Base-by-base conservation (phyloP, 2,888 invertebrate genomes). In the Tenthredo notha region DNA sequence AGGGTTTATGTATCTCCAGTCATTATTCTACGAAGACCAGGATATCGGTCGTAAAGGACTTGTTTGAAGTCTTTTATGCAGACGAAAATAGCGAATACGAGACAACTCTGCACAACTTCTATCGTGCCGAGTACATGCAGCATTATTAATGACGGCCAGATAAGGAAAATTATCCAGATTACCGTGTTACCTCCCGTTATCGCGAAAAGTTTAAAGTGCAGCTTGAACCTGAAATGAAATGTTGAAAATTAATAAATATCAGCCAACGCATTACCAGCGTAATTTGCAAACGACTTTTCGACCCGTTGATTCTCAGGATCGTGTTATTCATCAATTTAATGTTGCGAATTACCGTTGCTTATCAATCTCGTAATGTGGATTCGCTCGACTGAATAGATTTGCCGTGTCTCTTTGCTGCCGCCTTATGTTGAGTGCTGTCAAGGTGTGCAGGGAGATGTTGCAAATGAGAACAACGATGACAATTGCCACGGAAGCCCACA, bases 341-440 rank as follows among this genome's bases (percentile, higher is more conserved):
- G 40, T 43, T 43, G 1, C 43, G n/a, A 74, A 10, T 29, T 54
- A 77, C 77, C 47, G n/a, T 77, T 54, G 77, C 0, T 15, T 47
- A 2, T 47, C 33, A 3, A 54, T 29, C 18, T 50, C 77, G 50
- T 77, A 40, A 33, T 77, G 54, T 33, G 47, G 12, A 25, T 77
- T 29, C 18, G 33, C 29, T 9, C 33, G 10, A 21, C 2, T 7
- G 1, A 29, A n/a, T 12, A 77, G 25, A 50, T 29, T 29, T 18
- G 77, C 77, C 15, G 25, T 18, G n/a, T 77, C 77, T n/a, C 29
- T 77, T n/a, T 54, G n/a, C 7, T 77, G 54, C 29, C 15, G 18
- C 3, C 29, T 77, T 15, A 77, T 77, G 6, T 15, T 50, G 1
- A 77, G 2, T 37, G 33, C 77, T 21, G 77, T 77, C 50, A 12